phyloP scores from a whole-genome alignment of 2,797 vertebrate genomes.

The Danio aesculapii region DNA sequence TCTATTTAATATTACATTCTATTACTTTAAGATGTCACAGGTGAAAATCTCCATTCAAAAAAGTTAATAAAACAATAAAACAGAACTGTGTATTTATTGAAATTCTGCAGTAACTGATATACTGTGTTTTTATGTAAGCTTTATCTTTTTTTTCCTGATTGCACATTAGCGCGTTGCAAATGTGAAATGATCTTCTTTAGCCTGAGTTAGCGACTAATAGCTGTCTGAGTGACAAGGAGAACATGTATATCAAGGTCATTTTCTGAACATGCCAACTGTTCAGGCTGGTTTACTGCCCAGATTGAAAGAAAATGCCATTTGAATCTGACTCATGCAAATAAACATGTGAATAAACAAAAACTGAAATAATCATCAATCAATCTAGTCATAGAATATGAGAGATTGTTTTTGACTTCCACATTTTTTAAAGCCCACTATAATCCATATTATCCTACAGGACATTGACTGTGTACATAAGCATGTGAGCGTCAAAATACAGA shows the following conservation, averaged over 20 bases:
- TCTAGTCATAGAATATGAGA: conserved; percentile 7
- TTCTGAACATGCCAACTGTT: conserved; percentile 49
- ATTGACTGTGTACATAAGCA: not conserved
- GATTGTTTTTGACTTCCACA: conserved; percentile 14
- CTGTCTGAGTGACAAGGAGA: conserved; percentile 38
- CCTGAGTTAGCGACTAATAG: conserved; percentile 9
- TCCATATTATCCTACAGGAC: not conserved
- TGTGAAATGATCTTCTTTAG: conserved; percentile 2
- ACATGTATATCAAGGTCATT: conserved; percentile 35
- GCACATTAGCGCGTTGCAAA: not conserved
- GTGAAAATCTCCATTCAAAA: not conserved
- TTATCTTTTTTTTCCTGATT: not conserved
- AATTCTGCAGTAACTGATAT: not conserved
- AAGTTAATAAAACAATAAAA: not conserved
- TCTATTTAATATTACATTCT: not conserved
- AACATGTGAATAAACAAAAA: conserved; percentile 10
- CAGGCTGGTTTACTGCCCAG: conserved; percentile 40
- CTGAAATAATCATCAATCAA: not conserved
- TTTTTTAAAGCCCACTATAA: conserved; percentile 5
- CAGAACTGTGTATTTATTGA: not conserved
- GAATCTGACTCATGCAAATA: conserved; percentile 36
- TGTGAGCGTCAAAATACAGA: not conserved
- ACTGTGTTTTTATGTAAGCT: not conserved
- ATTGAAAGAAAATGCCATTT: conserved; percentile 49
- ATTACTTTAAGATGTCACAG: not conserved